Evolutionary conservation across 2,113 vertebrate species (phyloP), one percentile per base, ranked within the genome.

Genomic region (Protomyctophum bolini): DNA sequence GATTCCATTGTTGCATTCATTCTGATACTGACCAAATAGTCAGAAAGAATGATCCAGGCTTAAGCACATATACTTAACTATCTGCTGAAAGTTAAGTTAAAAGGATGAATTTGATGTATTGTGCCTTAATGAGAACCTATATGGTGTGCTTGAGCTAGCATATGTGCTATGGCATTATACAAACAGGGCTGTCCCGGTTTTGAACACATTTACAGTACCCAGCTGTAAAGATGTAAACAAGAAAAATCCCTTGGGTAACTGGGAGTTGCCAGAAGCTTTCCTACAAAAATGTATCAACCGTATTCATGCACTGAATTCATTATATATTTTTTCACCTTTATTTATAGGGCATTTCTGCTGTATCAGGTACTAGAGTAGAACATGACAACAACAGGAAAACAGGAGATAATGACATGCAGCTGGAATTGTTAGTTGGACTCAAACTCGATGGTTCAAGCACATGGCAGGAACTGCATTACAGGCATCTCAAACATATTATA

Each of bases 141-240:
- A 21, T 21, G 14, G 55, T 73, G 15, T 64, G 65, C 64, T 83
- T 79, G 33, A 58, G 50, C 71, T 63, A 77, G 7, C 7, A 6
- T 67, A 46, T 72, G 63, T 70, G 71, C 64, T 73, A 61, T 57
- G 72, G 56, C 70, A 68, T 75, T 61, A 82, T 84, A 71, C 55
- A 81, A 84, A 81, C 56, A 68, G 72, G 86, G 79, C 82, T 88
- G 91, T 87, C 88, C 90, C 76, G 91, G 85, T 91, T 92, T 90
- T 81, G 76, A 73, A 81, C 64, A 83, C 76, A 87, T 90, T 90
- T 87, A 76, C 63, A 73, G 74, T 82, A 78, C 61, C 83, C 81
- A 76, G 70, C 64, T 79, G 72, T 21, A 21, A 21, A 21, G 21
- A 21, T 21, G 21, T 21, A 21, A 21, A 21, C 21, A 21, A 84